phyloP scores from a whole-genome alignment of 2,113 vertebrate species.

The Epinephelus moara region DNA sequence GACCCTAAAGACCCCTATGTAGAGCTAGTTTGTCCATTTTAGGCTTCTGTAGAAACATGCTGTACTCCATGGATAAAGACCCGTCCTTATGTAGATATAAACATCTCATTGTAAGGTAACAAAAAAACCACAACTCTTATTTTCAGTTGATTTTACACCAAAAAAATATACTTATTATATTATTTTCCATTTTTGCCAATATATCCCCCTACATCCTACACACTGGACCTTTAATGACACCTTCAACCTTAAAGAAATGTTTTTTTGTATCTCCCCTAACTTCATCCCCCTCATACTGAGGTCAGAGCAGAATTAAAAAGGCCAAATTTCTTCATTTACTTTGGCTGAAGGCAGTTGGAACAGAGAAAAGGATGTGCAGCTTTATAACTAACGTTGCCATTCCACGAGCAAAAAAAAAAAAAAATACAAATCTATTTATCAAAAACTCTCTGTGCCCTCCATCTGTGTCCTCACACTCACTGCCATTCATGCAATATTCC shows the following conservation, averaged over 20 bases:
- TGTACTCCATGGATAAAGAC: no score
- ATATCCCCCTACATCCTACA: no score
- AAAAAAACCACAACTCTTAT: no score
- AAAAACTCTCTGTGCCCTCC: not conserved
- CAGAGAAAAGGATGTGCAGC: not conserved
- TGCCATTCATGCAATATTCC: not conserved
- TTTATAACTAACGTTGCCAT: not conserved
- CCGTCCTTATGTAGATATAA: no score
- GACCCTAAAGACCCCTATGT: no score
- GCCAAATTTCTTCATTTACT: not conserved
- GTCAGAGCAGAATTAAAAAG: slow-evolving; percentile 13
- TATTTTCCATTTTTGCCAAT: no score
- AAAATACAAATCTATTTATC: not conserved
- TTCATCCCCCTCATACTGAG: not conserved
- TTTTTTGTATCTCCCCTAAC: no score
- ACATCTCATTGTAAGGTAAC: no score
- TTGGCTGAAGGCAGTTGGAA: not conserved
- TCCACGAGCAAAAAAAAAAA: not conserved
- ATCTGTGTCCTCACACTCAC: not conserved
- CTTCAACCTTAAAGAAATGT: not conserved
- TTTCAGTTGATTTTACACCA: no score
- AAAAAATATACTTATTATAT: no score
- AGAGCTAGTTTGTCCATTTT: no score
- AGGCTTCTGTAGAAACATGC: no score
- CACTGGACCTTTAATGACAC: not conserved